These are phyloP conservation scores for Istiophorus platypterus DNA, from an alignment of 2,113 vertebrate species.

Conservation along the genomic window DNA sequence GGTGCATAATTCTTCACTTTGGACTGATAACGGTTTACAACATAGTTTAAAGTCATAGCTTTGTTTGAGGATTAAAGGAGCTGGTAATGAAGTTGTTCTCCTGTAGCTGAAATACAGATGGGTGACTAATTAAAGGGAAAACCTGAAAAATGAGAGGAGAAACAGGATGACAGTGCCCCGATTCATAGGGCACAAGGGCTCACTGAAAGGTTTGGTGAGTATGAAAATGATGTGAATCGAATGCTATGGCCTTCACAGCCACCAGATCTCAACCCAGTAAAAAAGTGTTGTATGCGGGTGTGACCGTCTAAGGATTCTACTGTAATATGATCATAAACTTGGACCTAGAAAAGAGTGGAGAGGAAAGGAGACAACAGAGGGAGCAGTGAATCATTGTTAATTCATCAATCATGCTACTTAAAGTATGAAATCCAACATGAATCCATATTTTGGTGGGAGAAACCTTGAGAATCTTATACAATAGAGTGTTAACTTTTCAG, in stretches of 20 bases:
- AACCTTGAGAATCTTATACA: background rate
- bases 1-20: background rate
- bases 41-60: background rate
- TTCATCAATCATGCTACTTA: background rate
- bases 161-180: too few species aligned
- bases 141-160: too few species aligned
- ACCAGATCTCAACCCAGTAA: too few species aligned
- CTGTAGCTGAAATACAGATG: background rate
- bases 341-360: background rate
- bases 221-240: too few species aligned
- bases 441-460: background rate
- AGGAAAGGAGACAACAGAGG: background rate
- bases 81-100: background rate
- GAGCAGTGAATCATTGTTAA: background rate
- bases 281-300: background rate
- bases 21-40: background rate
- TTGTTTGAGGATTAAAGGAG: background rate
- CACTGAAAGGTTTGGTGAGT: too few species aligned
- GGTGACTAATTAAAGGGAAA: too few species aligned
- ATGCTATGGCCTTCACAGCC: too few species aligned
- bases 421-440: background rate
- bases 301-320: constrained; percentile 3
- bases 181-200: too few species aligned
- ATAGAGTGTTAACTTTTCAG: background rate
- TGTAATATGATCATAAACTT: background rate